A percentile compares a stretch with the other conserved stretches of the same genome.
Evolutionary conservation across 2,113 vertebrate genomes (phyloP).

Genomic region (Butastur rufipennis): DNA sequence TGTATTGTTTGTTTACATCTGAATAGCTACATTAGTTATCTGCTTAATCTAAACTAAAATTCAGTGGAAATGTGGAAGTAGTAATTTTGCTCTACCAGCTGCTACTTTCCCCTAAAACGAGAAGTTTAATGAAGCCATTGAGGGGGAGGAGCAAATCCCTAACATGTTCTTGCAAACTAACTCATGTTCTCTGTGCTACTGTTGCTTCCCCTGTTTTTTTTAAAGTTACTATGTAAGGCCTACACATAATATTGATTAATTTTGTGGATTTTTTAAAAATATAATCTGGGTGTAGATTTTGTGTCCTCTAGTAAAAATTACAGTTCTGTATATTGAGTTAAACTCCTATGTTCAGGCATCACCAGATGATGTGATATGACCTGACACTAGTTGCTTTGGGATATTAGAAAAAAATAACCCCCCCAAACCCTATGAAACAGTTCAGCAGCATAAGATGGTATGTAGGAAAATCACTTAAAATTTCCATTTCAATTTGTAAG

Average conservation of each 20-base stretch:
- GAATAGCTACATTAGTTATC: not conserved
- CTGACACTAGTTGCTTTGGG: not conserved
- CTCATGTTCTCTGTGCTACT: not conserved
- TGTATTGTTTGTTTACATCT: not conserved
- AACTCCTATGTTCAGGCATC: not conserved
- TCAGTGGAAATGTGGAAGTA: not conserved
- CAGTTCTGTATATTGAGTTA: not conserved
- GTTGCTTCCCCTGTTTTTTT: not conserved
- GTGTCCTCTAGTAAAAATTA: not conserved
- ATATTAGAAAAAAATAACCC: not conserved
- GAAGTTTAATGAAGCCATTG: not conserved
- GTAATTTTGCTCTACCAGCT: not conserved
- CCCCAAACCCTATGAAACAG: not conserved
- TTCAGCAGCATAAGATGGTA: not conserved
- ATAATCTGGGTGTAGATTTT: not conserved
- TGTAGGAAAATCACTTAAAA: not conserved
- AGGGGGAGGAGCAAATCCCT: not conserved
- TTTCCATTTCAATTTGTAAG: not conserved
- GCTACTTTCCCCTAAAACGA: not conserved
- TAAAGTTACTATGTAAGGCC: not conserved
- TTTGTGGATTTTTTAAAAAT: not conserved
- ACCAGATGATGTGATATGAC: not conserved
- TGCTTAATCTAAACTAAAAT: not conserved
- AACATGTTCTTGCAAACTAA: not conserved
- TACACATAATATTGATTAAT: not conserved